A percentile compares a stretch with the other conserved stretches of the same genome.
Conservation (phyloP, 1,140 invertebrate genomes). For the Hestina assimilis region DNA sequence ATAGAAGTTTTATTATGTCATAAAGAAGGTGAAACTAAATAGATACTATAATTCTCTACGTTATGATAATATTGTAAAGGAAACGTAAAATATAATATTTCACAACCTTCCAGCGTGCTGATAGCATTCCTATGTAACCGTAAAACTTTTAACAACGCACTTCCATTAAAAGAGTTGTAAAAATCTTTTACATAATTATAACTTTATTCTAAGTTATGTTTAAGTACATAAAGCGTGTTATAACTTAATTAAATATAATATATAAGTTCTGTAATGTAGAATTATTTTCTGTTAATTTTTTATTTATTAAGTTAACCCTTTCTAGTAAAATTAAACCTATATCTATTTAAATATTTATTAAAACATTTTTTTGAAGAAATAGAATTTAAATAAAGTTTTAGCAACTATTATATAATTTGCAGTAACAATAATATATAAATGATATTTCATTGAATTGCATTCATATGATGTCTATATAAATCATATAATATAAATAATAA, state of each 20-base stretch:
- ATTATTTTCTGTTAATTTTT: no score
- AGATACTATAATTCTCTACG: background rate
- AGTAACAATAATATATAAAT: background rate
- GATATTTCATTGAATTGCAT: no score
- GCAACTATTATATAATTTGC: no score
- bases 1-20: no score
- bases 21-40: no score
- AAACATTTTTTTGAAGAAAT: no score
- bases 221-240: background rate
- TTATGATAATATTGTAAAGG: background rate
- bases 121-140: constrained; percentile 15
- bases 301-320: no score
- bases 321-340: no score
- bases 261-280: no score
- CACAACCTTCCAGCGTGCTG: constrained; percentile 2
- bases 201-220: background rate
- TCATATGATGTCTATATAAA: background rate
- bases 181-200: background rate
- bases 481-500: background rate
- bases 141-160: background rate
- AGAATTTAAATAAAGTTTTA: no score
- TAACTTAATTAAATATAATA: background rate
- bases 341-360: no score
- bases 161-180: background rate
- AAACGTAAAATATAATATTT: constrained; percentile 13